phyloP scores from a whole-genome alignment of 2,113 vertebrate genomes.

The Aegotheles bennettii region DNA sequence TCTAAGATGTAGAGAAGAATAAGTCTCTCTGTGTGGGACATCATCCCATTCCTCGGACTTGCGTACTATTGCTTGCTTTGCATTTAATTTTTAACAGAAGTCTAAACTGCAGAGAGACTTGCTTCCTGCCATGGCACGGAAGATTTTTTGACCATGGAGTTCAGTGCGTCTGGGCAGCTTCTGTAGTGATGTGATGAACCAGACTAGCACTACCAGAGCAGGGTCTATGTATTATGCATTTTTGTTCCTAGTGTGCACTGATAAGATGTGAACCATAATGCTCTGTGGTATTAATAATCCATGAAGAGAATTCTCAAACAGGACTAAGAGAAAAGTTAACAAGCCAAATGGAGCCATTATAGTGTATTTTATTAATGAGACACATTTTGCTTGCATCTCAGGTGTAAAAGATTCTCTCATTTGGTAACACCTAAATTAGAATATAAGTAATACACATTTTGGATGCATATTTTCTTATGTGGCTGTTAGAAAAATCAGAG shows the following conservation, averaged over 20 bases:
- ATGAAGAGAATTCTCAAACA: constrained; percentile 19
- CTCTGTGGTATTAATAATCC: constrained; percentile 27
- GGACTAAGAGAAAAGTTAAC: constrained; percentile 19
- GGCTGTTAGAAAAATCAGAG: neutral
- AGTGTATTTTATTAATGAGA: constrained; percentile 45
- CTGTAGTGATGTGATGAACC: neutral
- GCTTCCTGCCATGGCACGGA: neutral
- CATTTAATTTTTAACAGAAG: neutral
- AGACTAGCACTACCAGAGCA: neutral
- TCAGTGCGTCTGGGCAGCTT: neutral
- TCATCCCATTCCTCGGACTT: neutral
- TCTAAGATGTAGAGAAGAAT: neutral
- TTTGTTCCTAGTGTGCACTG: neutral
- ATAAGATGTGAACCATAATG: neutral
- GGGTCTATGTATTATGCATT: constrained; percentile 35
- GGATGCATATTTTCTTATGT: neutral
- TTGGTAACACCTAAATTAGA: neutral
- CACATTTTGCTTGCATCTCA: neutral
- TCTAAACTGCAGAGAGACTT: neutral
- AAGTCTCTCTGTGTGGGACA: neutral
- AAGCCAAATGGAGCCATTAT: constrained; percentile 16
- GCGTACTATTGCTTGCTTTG: neutral
- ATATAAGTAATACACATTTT: neutral
- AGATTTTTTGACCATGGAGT: neutral
- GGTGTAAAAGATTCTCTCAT: neutral